A percentile compares a stretch with the other conserved stretches of the same genome.
phyloP scores from a whole-genome alignment of 2,113 vertebrate species.

The Ailurus styani region DNA sequence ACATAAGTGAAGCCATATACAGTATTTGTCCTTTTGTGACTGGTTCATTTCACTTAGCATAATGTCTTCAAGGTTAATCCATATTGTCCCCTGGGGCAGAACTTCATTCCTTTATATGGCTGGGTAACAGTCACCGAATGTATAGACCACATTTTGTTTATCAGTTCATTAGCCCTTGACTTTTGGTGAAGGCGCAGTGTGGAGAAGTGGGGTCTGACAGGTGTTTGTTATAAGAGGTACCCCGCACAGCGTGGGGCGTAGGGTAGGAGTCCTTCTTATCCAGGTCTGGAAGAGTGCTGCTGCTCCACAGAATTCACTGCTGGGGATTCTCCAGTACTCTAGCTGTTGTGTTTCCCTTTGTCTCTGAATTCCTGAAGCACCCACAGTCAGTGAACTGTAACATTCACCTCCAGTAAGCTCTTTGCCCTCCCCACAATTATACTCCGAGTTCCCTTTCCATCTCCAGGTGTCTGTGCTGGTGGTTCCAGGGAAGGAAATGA shows the following conservation, averaged over 20 bases:
- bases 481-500: neutral
- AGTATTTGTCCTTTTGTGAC: neutral
- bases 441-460: neutral
- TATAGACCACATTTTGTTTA: neutral
- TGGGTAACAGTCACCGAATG: neutral
- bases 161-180: neutral
- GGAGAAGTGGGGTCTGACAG: neutral
- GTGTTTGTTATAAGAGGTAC: neutral
- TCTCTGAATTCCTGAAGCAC: neutral
- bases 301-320: neutral
- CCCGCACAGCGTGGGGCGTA: rapidly evolving
- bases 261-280: neutral
- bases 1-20: neutral
- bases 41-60: neutral
- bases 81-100: neutral
- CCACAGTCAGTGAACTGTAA: neutral
- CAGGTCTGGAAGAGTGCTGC: neutral
- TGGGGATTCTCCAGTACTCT: neutral
- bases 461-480: neutral
- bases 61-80: neutral
- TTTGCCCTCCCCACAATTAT: neutral
- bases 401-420: neutral
- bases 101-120: neutral
- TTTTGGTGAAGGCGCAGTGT: neutral
- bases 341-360: neutral